Evolutionary conservation across 1,140 invertebrate genomes (phyloP), one percentile per base, ranked within the genome.

Genomic region (Drosophila kohkoa): DNA sequence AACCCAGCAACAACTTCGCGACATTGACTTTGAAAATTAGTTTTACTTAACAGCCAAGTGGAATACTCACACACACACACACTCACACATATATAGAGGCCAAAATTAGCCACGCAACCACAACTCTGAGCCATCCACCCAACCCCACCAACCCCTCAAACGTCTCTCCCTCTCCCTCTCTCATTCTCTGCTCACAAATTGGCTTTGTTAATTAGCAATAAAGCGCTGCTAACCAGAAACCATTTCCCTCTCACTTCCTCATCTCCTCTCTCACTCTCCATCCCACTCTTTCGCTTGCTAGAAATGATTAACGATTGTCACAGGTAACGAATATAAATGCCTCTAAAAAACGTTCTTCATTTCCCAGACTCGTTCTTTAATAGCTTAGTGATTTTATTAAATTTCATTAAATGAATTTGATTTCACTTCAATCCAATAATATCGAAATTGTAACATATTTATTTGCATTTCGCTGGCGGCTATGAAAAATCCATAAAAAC

Each of bases 1-100:
- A 38, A 25, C 20, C 20, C 35, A 8, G 35, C 7, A 77, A 45
- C 49, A 54, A 55, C 41, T 69, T 71, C 48, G 77, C 70, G 76
- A 77, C 82, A 82, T 86, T 86, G 79, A 88, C 82, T 88, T 79
- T 82, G 82, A 86, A 86, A 86, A 82, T 82, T 74, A 79, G 77
- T 82, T 87, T 72, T 28, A 10, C 52, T 51, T 28, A 38, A 46
- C 45, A 28, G 30, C 13, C 5, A 62, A 57, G 58, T 11, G 5
- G 32, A 20, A 54, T n/a, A n/a, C n/a, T n/a, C n/a, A n/a, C n/a
- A n/a, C 32, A 6, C 43, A n/a, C 15, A 51, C 43, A 15, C 25
- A 32, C 5, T 1, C 13, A 11, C 5, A 28, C 8, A 10, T 32
- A 8, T 4, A 25, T 25, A 25, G 20, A 25, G 20, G 1, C 10